Conservation (phyloP, 2,888 invertebrate species). For the Euphydryas editha region DNA sequence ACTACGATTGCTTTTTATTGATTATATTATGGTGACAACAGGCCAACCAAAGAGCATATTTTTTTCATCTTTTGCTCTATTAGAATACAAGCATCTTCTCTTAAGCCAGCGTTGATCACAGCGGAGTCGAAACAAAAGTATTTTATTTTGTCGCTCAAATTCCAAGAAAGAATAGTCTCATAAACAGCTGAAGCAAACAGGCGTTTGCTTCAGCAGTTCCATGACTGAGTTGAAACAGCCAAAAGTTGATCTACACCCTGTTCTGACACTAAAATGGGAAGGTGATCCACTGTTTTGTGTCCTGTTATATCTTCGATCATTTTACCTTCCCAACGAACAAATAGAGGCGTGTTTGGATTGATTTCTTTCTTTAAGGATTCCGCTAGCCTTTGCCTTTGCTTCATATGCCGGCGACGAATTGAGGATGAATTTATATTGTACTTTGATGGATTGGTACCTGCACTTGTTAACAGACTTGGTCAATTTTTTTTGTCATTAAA, state of each 20-base stretch:
- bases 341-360: background rate
- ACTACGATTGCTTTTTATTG: no score
- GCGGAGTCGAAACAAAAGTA: background rate
- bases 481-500: no score
- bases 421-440: no score
- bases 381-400: background rate
- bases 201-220: constrained; percentile 35
- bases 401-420: no score
- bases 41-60: no score
- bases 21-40: background rate
- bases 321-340: constrained; percentile 38
- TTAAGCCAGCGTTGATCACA: background rate
- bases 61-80: background rate
- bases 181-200: constrained; percentile 6
- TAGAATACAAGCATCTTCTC: background rate
- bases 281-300: constrained; percentile 37
- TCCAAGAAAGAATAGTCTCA: background rate
- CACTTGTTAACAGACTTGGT: no score
- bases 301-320: constrained; percentile 38
- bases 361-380: background rate
- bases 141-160: background rate
- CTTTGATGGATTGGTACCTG: no score
- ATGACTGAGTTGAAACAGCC: constrained; percentile 25
- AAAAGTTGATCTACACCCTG: constrained; percentile 40
- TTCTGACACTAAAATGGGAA: constrained; percentile 41